phyloP scores from a whole-genome alignment of 2,113 vertebrate genomes.

The Astatotilapia flaviijosephi region DNA sequence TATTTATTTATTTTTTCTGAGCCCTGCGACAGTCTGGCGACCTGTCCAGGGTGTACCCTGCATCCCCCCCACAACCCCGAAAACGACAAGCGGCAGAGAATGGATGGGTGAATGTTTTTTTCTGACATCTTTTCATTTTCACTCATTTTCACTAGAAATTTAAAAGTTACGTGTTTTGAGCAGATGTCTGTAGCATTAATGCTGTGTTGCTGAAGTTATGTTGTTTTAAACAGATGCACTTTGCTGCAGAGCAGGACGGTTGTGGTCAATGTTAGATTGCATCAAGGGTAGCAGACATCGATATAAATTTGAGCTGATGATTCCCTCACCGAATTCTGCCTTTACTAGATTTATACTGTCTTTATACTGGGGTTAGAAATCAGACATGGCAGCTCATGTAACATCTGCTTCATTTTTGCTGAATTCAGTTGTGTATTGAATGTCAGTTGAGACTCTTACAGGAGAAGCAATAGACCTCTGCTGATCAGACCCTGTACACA shows the following conservation, averaged over 20 bases:
- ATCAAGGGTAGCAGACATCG: neutral
- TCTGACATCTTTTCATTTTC: neutral
- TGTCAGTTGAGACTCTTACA: neutral
- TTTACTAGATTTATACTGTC: neutral
- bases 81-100: accelerated
- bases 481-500: neutral
- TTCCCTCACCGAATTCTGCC: neutral
- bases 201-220: neutral
- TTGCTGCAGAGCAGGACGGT: neutral
- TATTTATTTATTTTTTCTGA: neutral
- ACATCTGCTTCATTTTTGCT: neutral
- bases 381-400: neutral
- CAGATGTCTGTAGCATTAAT: neutral
- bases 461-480: neutral
- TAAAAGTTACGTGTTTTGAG: neutral
- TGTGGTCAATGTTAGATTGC: neutral
- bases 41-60: neutral
- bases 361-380: neutral
- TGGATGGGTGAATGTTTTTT: neutral
- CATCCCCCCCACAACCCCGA: accelerated
- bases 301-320: neutral
- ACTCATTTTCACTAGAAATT: neutral
- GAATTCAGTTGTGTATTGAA: neutral
- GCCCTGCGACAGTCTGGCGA: neutral
- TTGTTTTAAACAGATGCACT: neutral